Evolutionary conservation across 2,113 vertebrate genomes (phyloP).

Genomic region (Salminus brasiliensis): DNA sequence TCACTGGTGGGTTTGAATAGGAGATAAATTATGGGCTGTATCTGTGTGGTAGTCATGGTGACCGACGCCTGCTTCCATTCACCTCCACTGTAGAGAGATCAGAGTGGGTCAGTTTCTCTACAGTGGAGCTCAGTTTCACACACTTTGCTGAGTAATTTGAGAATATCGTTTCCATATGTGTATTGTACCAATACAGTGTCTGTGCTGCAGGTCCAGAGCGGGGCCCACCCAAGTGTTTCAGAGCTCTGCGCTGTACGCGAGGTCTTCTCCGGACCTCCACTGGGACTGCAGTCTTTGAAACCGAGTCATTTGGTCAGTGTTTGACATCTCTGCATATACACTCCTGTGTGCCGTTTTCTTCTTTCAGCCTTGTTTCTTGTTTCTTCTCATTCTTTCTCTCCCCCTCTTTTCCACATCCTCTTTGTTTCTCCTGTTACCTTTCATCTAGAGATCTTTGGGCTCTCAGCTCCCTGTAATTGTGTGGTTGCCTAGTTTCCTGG

Average conservation of each 20-base stretch:
- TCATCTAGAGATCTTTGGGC: conserved; percentile 73
- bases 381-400: background rate
- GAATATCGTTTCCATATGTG: background rate
- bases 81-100: no score
- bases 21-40: no score
- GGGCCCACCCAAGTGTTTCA: conserved; percentile 62
- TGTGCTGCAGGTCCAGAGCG: conserved; percentile 70
- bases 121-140: no score
- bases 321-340: background rate
- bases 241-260: conserved; percentile 67
- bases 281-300: conserved; percentile 67
- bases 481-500: conserved; percentile 66
- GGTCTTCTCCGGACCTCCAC: conserved; percentile 65
- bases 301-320: conserved; percentile 69
- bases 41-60: no score
- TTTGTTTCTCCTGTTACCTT: background rate
- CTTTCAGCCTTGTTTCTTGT: background rate
- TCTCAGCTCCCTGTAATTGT: conserved; percentile 77
- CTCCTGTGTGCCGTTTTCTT: background rate
- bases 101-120: no score
- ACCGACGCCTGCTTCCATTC: no score
- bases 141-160: no score
- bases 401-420: background rate
- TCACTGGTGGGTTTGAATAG: no score
- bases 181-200: background rate